Conservation (phyloP, 2,797 vertebrate genomes). For the Carapus acus region DNA sequence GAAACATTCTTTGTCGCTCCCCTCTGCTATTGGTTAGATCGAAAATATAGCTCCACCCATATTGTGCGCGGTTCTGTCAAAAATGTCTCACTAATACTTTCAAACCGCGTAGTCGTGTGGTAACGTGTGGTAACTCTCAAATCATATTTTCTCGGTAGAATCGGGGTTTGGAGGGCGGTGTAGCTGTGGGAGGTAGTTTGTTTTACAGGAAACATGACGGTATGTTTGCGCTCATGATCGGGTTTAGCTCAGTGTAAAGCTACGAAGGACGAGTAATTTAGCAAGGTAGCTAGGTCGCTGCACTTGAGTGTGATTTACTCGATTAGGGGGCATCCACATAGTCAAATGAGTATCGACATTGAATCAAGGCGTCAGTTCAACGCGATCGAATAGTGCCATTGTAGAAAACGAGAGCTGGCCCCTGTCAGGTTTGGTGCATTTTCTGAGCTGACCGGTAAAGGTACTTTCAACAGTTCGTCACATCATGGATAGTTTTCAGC, state of each 20-base stretch:
- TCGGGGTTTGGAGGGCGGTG: background rate
- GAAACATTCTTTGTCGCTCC: too few relatives aligned
- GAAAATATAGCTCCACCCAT: too few relatives aligned
- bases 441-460: background rate
- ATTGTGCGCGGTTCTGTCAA: too few relatives aligned
- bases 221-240: slow-evolving; percentile 53
- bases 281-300: slow-evolving; percentile 18
- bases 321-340: background rate
- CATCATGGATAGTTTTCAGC: slow-evolving; percentile 56
- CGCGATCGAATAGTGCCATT: slow-evolving; percentile 2
- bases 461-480: too few relatives aligned
- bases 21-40: too few relatives aligned
- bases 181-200: background rate
- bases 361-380: too few relatives aligned
- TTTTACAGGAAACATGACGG: slow-evolving; percentile 26
- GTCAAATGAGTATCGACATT: too few relatives aligned
- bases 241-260: slow-evolving; percentile 61
- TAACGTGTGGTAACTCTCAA: too few relatives aligned
- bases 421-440: background rate
- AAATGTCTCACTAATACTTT: too few relatives aligned
- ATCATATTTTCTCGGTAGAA: too few relatives aligned
- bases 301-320: background rate
- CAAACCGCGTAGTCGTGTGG: too few relatives aligned
- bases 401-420: background rate
- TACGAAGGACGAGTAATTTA: slow-evolving; percentile 37